Percentiles rank a stretch among this genome's conserved stretches.
Evolutionary conservation across 2,113 vertebrate species (phyloP).

Genomic region (Lota lota): DNA sequence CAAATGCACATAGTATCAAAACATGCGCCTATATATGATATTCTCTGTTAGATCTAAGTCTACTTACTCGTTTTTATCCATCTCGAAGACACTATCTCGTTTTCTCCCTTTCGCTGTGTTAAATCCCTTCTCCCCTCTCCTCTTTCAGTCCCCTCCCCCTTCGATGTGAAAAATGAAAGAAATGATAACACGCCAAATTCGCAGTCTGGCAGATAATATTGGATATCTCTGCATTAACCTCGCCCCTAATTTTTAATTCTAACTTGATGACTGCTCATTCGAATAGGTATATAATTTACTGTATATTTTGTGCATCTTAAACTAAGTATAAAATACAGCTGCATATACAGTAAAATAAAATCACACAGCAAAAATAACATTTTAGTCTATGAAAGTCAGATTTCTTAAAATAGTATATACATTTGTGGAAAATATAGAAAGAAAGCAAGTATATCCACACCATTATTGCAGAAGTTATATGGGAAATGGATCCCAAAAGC

Average conservation of each 20-base stretch:
- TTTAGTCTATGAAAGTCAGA: too few species aligned
- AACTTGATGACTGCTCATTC: too few species aligned
- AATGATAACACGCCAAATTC: conserved; percentile 72
- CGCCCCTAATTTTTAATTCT: not conserved
- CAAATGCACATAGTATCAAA: conserved; percentile 1
- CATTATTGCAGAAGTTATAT: too few species aligned
- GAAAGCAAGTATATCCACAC: too few species aligned
- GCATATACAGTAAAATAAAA: not conserved
- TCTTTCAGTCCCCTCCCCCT: conserved; percentile 79
- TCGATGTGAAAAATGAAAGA: conserved; percentile 75
- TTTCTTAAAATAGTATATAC: too few species aligned
- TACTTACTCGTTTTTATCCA: conserved; percentile 85
- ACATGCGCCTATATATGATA: not conserved
- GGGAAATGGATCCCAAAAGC: too few species aligned
- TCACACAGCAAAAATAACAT: not conserved
- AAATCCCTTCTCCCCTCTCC: conserved; percentile 78
- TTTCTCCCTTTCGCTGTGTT: conserved; percentile 73
- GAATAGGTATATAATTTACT: too few species aligned
- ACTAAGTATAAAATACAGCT: too few species aligned
- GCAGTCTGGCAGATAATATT: conserved; percentile 37
- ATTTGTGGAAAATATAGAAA: too few species aligned
- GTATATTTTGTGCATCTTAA: too few species aligned
- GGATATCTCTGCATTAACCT: conserved; percentile 15
- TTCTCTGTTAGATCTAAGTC: not conserved
- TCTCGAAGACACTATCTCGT: conserved; percentile 72